Base-by-base conservation (phyloP, 2,888 invertebrate species). In the Ectropis crepuscularia region DNA sequence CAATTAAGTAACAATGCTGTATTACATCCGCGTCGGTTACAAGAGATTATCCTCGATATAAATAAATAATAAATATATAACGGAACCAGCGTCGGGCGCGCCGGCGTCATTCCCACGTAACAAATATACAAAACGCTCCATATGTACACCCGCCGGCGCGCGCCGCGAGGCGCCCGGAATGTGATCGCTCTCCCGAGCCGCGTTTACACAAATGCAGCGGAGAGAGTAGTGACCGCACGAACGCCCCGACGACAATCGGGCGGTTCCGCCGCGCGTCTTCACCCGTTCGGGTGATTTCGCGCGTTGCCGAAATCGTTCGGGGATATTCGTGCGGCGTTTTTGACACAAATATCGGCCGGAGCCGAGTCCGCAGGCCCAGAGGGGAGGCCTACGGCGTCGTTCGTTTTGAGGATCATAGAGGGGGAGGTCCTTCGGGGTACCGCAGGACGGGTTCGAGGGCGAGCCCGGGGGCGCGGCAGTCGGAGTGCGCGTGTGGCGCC, bases 371-470 rank as follows among this genome's bases (percentile, higher is more conserved):
- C 2, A 28, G 16, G 58, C 57, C 65, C 36, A 49, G 67, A 67
- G 68, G 68, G 70, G 42, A 53, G 57, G 70, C 38, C 68, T 12
- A 36, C 49, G 47, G 42, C 36, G 54, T 68, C 72, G 72, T 76
- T 76, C 73, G 69, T 61, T 71, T 73, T 69, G 61, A 45, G 51
- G 62, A 76, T 89, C 96, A 98, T 66, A 97, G 95, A 57, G 99
- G 99, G 63, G 99, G 99, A 53, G 98, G 98, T 70, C 99, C 98
- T 84, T 98, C 96, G 28, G 97, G 96, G 92, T 98, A 99, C 64
- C 96, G 95, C 74, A 99, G 94, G 88, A 98, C 96, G 47, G 99
- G 98, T 74, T 98, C 97, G 61, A 99, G 94, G 75, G 96, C 96
- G 74, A 96, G 94, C 16, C 96, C 57, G 61, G 96, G 77, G 97